phyloP scores from a whole-genome alignment of 2,888 invertebrate species.

The Stratiomys singularior region DNA sequence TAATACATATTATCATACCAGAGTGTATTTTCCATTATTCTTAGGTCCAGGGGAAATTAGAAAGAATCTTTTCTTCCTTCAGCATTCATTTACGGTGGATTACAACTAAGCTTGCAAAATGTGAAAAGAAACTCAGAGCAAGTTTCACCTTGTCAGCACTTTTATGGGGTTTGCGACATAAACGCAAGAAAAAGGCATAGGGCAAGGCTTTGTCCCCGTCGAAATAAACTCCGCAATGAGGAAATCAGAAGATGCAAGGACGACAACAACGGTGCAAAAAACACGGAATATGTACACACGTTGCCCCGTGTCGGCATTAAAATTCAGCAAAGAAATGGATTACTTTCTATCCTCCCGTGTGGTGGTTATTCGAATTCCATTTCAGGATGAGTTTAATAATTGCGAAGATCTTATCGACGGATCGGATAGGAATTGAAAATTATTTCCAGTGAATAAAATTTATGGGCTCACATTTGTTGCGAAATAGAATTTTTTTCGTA shows the following conservation, averaged over 20 bases:
- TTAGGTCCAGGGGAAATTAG: slow-evolving; percentile 25
- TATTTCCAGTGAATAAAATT: slow-evolving; percentile 12
- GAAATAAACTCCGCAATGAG: neutral
- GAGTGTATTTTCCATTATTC: neutral
- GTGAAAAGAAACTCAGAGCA: neutral
- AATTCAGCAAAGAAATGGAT: neutral
- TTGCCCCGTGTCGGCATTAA: neutral
- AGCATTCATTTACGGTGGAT: slow-evolving; percentile 34
- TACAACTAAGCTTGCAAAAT: slow-evolving; percentile 27
- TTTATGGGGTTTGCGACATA: neutral
- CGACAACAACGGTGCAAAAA: neutral
- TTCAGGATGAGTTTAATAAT: neutral
- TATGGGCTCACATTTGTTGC: slow-evolving; percentile 1
- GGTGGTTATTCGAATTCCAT: neutral
- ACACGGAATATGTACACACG: neutral
- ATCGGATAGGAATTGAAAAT: neutral
- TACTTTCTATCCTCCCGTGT: neutral
- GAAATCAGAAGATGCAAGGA: slow-evolving; percentile 1
- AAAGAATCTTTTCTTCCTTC: slow-evolving; percentile 6
- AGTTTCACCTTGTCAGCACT: slow-evolving; percentile 38
- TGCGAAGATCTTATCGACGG: neutral
- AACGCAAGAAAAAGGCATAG: slow-evolving; percentile 13
- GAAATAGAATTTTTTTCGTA: neutral
- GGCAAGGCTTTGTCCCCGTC: neutral
- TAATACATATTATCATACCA: neutral